Evolutionary conservation across 2,888 invertebrate species (phyloP).

Genomic region (Acanthosepion lycidas): DNA sequence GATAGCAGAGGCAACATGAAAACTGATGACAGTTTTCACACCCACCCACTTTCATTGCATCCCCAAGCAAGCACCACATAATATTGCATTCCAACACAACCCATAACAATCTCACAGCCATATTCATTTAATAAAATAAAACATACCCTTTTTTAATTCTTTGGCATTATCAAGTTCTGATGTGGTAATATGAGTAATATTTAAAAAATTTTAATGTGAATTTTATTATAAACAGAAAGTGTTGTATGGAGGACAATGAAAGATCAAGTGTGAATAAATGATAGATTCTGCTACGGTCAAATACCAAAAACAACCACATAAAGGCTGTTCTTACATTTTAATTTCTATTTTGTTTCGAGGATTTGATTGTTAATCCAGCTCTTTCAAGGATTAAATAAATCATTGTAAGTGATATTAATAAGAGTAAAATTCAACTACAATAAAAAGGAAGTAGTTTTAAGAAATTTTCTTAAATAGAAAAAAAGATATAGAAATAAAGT

Average conservation of each 20-base stretch:
- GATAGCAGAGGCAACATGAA: not conserved
- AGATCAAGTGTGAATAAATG: not conserved
- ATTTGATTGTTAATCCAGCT: too few relatives aligned
- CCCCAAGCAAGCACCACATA: not conserved
- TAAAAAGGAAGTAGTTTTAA: too few relatives aligned
- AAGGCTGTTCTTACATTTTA: too few relatives aligned
- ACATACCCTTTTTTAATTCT: not conserved
- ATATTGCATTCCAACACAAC: slow-evolving; percentile 16
- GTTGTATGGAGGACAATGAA: not conserved
- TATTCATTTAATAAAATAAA: not conserved
- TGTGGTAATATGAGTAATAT: not conserved
- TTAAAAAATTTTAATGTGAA: not conserved
- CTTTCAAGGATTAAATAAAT: too few relatives aligned
- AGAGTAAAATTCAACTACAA: too few relatives aligned
- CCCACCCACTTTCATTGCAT: not conserved
- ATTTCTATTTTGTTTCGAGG: too few relatives aligned
- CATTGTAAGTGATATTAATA: too few relatives aligned
- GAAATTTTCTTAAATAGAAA: too few relatives aligned
- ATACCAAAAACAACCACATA: too few relatives aligned
- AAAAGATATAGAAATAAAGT: too few relatives aligned
- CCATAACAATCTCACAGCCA: not conserved
- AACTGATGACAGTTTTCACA: not conserved
- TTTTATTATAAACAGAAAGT: too few relatives aligned
- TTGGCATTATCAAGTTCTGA: not conserved
- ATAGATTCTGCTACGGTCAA: too few relatives aligned